These are phyloP conservation scores for Helicoverpa assulta DNA, from an alignment of 2,888 invertebrate species.

Conservation along the genomic window DNA sequence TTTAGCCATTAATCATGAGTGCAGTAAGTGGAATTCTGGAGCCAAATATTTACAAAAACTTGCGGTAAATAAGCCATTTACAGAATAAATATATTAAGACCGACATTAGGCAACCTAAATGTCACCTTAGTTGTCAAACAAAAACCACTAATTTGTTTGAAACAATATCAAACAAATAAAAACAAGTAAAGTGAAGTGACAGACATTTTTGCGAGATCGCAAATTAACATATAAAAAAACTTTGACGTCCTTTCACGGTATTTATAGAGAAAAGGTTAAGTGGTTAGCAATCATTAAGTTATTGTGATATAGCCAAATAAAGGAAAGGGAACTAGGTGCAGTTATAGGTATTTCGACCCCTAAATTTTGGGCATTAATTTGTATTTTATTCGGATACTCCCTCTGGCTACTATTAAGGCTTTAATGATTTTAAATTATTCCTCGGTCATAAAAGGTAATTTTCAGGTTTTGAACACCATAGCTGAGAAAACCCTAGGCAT, in stretches of 20 bases:
- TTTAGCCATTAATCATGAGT: not conserved
- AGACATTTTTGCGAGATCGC: slow-evolving; percentile 21
- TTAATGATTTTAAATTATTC: too few species aligned
- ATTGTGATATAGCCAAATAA: slow-evolving; percentile 30
- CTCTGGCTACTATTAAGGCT: too few species aligned
- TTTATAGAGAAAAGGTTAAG: slow-evolving; percentile 50
- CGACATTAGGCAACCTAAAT: not conserved
- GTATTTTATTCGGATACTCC: too few species aligned
- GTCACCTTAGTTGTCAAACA: not conserved
- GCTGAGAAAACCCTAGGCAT: too few species aligned
- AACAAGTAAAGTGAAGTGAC: not conserved
- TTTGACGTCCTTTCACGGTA: slow-evolving; percentile 38
- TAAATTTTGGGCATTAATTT: too few species aligned
- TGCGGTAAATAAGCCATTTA: not conserved
- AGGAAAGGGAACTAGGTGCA: too few species aligned
- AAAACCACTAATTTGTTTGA: not conserved
- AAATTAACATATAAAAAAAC: slow-evolving; percentile 30
- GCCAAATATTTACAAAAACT: not conserved
- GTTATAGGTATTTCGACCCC: too few species aligned
- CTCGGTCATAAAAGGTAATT: too few species aligned
- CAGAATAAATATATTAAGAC: not conserved
- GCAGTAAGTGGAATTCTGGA: not conserved
- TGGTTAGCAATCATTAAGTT: slow-evolving; percentile 32
- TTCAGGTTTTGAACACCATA: too few species aligned
- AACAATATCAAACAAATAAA: not conserved